Percentiles rank a stretch among this genome's conserved stretches.
Evolutionary conservation across 2,797 vertebrate genomes (phyloP).

Genomic region (Clarias pachynema): DNA sequence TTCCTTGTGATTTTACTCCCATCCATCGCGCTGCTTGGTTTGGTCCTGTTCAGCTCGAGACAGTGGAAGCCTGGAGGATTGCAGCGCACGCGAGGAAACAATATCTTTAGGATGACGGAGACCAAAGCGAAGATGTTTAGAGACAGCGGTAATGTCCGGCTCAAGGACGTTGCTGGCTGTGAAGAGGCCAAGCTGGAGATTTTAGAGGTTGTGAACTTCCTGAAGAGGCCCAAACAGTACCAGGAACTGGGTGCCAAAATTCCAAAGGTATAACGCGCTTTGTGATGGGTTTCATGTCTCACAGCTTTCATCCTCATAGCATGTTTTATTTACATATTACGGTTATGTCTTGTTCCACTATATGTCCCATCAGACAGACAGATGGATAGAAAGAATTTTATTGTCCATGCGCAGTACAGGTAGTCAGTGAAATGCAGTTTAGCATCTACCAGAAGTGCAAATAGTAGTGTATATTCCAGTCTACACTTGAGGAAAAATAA

Average conservation of each 20-base stretch:
- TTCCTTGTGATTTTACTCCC: slow-evolving; percentile 65
- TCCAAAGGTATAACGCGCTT: slow-evolving; percentile 66
- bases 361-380: not conserved
- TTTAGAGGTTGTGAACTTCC: slow-evolving; percentile 76
- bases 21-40: slow-evolving; percentile 64
- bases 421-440: too few relatives aligned
- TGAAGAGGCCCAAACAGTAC: slow-evolving; percentile 76
- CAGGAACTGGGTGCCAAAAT: slow-evolving; percentile 76
- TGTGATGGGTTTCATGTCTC: not conserved
- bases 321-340: not conserved
- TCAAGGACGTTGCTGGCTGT: slow-evolving; percentile 73
- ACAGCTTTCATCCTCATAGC: not conserved
- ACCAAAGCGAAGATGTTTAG: slow-evolving; percentile 71
- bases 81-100: slow-evolving; percentile 49
- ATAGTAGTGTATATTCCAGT: too few relatives aligned
- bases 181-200: slow-evolving; percentile 77
- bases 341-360: not conserved
- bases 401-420: too few relatives aligned
- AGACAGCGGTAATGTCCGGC: slow-evolving; percentile 60
- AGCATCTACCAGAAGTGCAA: too few relatives aligned
- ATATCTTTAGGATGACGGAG: slow-evolving; percentile 68
- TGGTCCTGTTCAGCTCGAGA: slow-evolving; percentile 64
- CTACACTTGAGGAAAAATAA: too few relatives aligned
- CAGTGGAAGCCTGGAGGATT: slow-evolving; percentile 59
- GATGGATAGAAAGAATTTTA: too few relatives aligned